Base-by-base conservation (phyloP, 2,888 invertebrate genomes). In the Ormyrus rosae region DNA sequence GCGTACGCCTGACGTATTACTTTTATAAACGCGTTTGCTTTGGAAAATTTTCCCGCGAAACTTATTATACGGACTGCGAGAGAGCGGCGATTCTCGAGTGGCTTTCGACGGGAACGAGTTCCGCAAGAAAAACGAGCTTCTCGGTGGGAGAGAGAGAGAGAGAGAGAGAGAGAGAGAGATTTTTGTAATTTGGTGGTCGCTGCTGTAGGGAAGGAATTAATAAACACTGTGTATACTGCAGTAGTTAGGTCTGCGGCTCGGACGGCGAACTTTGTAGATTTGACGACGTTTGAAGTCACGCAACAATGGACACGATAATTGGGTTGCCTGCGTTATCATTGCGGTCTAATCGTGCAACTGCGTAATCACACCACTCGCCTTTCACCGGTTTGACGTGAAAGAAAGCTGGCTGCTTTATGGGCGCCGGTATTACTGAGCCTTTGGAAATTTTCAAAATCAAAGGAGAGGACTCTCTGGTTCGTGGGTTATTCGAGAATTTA, bases 221-320 rank as follows among this genome's bases (percentile, higher is more conserved):
- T 77, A 77, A 74, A 69, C 70, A 71, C 56, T 46, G 50, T 56
- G 13, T 50, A 51, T 13, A 34, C 34, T 34, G 34, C 34, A 34
- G 34, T 34, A 3, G 34, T 34, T 34, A 48, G 60, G 67, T 34
- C 34, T 34, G 34, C 34, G n/a, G 67, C 67, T 46, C 45, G 56
- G 46, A 50, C 56, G 34, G 68, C 6, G 72, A 78, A 75, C 78
- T 81, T 74, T 78, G 81, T 74, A 64, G 70, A 79, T 80, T 78
- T 68, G 80, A 80, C 77, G 72, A 73, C 76, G 76, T 81, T 82
- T 81, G 75, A 82, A 82, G 78, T 81, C 79, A 82, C 76, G 81
- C 78, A 81, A 81, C 76, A 82, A 76, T 81, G 69, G 76, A 45
- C 61, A 61, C 73, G 73, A 70, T 82, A 78, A 82, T 82, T 82